phyloP scores from a whole-genome alignment of 2,113 vertebrate species.

The Brevimyrus niger region DNA sequence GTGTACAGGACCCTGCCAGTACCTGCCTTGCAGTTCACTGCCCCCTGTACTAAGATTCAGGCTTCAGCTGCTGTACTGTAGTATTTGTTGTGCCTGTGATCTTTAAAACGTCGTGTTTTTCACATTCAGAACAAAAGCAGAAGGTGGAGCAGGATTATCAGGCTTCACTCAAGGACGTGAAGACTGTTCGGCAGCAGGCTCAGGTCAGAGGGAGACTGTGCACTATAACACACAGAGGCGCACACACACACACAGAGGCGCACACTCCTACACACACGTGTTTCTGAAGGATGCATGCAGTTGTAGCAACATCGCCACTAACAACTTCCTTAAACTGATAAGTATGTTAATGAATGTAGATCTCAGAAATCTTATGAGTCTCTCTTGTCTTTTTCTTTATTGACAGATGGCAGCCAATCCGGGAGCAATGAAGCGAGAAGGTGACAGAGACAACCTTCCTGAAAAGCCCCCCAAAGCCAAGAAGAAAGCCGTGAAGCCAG shows the following conservation, averaged over 20 bases:
- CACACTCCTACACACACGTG: background rate
- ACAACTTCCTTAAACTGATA: background rate
- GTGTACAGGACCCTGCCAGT: background rate
- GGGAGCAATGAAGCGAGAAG: constrained; percentile 66
- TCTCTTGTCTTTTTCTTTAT: background rate
- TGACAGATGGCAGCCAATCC: constrained; percentile 56
- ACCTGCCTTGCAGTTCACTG: background rate
- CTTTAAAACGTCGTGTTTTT: background rate
- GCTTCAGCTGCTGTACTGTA: background rate
- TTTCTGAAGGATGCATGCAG: background rate
- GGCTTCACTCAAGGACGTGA: constrained; percentile 50
- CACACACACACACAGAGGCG: background rate
- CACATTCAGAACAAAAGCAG: constrained; percentile 55
- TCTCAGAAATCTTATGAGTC: background rate
- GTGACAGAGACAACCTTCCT: constrained; percentile 48
- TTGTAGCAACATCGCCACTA: background rate
- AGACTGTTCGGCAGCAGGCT: constrained; percentile 76
- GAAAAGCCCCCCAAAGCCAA: constrained; percentile 58
- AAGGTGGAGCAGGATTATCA: constrained; percentile 54
- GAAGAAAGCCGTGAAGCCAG: constrained; percentile 65
- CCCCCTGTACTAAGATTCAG: too few relatives aligned
- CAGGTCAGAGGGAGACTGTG: constrained; percentile 55
- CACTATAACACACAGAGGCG: background rate
- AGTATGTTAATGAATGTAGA: background rate
- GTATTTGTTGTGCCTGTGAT: background rate